Conservation (phyloP, 37 sponge, comb jelly and placozoan genomes). For the Haliclona indistincta region DNA sequence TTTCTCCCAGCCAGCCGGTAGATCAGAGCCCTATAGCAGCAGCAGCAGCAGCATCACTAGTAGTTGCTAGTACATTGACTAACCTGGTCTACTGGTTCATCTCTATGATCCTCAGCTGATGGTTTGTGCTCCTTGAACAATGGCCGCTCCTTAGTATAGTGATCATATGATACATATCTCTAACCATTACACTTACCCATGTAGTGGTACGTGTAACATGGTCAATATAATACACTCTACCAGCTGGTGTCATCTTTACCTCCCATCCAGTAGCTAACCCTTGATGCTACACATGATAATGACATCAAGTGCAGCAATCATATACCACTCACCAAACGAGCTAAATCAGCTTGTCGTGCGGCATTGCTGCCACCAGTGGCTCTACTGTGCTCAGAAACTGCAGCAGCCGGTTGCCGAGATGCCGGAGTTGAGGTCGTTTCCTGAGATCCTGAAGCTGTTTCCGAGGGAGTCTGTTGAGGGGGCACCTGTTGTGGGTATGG, state of each 20-base stretch:
- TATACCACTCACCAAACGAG: no score
- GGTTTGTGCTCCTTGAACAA: constrained; percentile 5
- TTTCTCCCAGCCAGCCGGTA: constrained; percentile 75
- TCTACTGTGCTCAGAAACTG: no score
- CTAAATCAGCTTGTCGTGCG: no score
- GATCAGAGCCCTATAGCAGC: constrained; percentile 43
- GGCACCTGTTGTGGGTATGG: no score
- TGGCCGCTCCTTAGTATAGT: no score
- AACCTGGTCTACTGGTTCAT: constrained; percentile 28
- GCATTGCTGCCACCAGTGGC: no score
- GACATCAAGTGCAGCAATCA: no score
- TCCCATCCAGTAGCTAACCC: constrained; percentile 42
- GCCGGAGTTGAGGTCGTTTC: no score
- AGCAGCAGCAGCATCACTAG: neutral
- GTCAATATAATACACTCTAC: constrained; percentile 25
- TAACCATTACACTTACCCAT: constrained; percentile 29
- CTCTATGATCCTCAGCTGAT: neutral
- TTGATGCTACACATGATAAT: no score
- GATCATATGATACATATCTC: neutral
- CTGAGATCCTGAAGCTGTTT: no score
- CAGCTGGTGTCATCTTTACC: constrained; percentile 10
- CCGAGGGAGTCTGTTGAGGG: no score
- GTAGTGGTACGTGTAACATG: constrained; percentile 35
- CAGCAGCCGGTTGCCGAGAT: no score
- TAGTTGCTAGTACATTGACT: neutral